Base-by-base conservation (phyloP, 2,797 vertebrate species). In the Okamejei kenojei region DNA sequence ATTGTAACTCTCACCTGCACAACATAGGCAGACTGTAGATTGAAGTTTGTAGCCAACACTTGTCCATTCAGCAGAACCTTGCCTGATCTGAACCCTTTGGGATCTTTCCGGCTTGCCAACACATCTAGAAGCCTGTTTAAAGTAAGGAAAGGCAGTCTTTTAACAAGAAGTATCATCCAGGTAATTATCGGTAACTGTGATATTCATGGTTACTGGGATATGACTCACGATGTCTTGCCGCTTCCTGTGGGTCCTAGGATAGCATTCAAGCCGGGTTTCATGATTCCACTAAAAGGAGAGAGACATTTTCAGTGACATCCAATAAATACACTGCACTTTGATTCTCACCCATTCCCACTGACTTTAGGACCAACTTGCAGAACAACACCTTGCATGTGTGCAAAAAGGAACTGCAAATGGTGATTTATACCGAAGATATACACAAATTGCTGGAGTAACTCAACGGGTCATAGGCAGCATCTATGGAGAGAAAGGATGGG, bases 181-280 rank as follows among this genome's bases (percentile, higher is more conserved):
- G 61, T 68, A 7, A n/a, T 90, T 90, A 68, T 4, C 23, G 11
- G 54, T 17, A 71, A 71, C 9, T 38, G 17, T 11, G 63, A 71
- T 68, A 23, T 90, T 90, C 19, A 71, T 65, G 86, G 23, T 7
- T 71, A 0, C 21, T 78, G 9, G 61, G 38, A 26, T 63, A 19
- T 78, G 63, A 94, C 96, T 97, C 96, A 97, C 97, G 96, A 97
- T 95, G 97, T 97, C 96, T 97, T 97, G 6, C 97, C 97, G 32
- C 97, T 97, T 94, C 97, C 97, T 3, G 97, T 97, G 45, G 97
- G 95, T 0, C 97, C 97, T 96, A 97, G 96, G 94, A 97, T 97
- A 0, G 97, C 97, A 54, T 97, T 97, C 95, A 97, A 95, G 35
- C 97, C 97, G 0, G 96, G 96, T 94, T 94, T 97, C 96, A 97